These are phyloP conservation scores for Aplodontia rufa DNA, from an alignment of 2,113 vertebrate species.

Conservation along the genomic window DNA sequence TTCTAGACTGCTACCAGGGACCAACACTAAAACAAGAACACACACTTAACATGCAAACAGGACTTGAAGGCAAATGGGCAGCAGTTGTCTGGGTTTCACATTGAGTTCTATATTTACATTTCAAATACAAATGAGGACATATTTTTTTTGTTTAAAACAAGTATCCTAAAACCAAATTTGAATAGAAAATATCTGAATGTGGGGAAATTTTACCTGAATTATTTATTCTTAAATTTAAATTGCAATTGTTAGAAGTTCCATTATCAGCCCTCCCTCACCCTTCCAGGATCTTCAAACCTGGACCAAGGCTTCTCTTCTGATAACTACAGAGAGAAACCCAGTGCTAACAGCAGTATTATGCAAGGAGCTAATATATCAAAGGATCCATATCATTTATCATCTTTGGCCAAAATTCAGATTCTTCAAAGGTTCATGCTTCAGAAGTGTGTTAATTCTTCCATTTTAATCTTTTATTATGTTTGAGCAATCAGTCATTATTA, in stretches of 20 bases:
- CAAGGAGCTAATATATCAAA: background rate
- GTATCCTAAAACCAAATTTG: conserved; percentile 11
- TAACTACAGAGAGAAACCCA: background rate
- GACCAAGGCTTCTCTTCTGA: background rate
- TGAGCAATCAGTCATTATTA: conserved; percentile 23
- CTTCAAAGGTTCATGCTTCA: background rate
- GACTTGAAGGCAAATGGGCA: background rate
- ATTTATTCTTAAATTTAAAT: conserved; percentile 23
- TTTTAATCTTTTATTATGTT: background rate
- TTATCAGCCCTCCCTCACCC: background rate
- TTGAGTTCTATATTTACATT: conserved; percentile 39
- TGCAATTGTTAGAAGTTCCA: background rate
- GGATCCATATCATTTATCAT: background rate
- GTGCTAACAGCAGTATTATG: background rate
- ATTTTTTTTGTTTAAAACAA: background rate
- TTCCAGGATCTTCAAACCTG: background rate
- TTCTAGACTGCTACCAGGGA: background rate
- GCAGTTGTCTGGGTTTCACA: background rate
- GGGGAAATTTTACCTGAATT: background rate
- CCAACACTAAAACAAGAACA: conserved; percentile 29
- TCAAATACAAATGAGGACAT: background rate
- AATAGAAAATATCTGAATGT: background rate
- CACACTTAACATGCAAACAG: background rate
- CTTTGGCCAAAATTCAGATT: background rate
- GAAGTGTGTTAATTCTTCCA: background rate